Base-by-base conservation (phyloP, 2,888 invertebrate species). In the Octodonta nipae region DNA sequence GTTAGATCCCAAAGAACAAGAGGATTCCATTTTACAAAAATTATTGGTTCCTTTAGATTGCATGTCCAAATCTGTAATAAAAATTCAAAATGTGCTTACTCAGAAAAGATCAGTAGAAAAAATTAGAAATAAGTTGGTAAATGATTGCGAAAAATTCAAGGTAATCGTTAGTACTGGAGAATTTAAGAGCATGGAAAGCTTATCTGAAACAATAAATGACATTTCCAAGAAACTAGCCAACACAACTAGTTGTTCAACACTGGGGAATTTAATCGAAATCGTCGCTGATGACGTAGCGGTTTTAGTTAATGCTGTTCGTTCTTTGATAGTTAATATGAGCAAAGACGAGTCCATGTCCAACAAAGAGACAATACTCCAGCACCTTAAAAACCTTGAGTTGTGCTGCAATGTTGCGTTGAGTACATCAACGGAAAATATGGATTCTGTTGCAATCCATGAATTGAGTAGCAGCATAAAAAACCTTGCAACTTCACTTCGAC, bases 51-150 rank as follows among this genome's bases (percentile, higher is more conserved):
- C 58, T 1, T 35, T 62, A 15, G 61, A 62, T 42, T 45, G 47
- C 25, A 41, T 61, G 7, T 52, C 50, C 6, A 60, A 58, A 39
- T 47, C 49, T 3, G 53, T 61, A 10, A 55, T 60, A 13, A 50
- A 43, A 26, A 53, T 60, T 10, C 52, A 59, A 39, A 49, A 45
- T 33, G 44, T 46, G 30, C 33, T 52, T 13, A 41, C 42, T n/a
- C 43, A 37, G 22, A 46, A 48, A 34, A 37, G 36, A 14, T 30
- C 36, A 20, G 11, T 54, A 4, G 37, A 40, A 4, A 43, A 36
- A n/a, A 34, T 36, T 17, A 17, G 40, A 26, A 36, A 41, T 10
- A 35, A 38, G 27, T 41, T 54, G 11, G 12, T 26, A 6, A 30
- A 34, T 1, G 32, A 40, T 20, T 40, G 41, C 25, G 33, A 32